Base-by-base conservation (phyloP, 1,140 invertebrate species). In the Aphidius ervi region DNA sequence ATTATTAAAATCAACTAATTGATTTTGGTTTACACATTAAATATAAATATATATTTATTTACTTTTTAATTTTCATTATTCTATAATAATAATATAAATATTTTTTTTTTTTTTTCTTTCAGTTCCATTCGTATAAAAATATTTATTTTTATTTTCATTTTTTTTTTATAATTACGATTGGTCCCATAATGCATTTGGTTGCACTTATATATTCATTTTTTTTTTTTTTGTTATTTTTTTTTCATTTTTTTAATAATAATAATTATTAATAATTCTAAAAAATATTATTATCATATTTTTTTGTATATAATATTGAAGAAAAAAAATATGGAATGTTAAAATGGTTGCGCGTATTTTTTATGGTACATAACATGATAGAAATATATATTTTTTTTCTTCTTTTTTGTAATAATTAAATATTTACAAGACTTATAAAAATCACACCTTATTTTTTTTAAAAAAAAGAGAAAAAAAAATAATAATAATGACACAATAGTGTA, bases 401-500 rank as follows among this genome's bases (percentile, higher is more conserved):
- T 57, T 31, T 31, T 52, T 50, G 49, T 57, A 31, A 31, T 42
- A 57, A 43, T 56, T 56, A 16, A 61, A 56, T 57, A 62, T 57
- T 62, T 57, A 58, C 54, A 62, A 62, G 46, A 57, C 61, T 57
- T 56, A 58, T 55, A 57, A 23, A 47, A 46, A 56, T 57, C 46
- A 56, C 39, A 46, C 40, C 58, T 49, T 50, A 61, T 31, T 31
- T 31, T 31, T 31, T 16, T 16, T 16, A 16, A 16, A 16, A 16
- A 16, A 16, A 16, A 31, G 4, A 31, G 4, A 3, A 31, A 31
- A 3, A 31, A 31, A 3, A 31, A 31, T 31, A 31, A 31, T 23
- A 63, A 59, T 54, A 70, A 69, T 68, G 70, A 75, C 71, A 73
- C 70, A 63, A 67, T 69, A 58, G 62, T 68, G 66, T 68, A 59